Conservation (phyloP, 2,888 invertebrate species). For the Leptinotarsa juncta region DNA sequence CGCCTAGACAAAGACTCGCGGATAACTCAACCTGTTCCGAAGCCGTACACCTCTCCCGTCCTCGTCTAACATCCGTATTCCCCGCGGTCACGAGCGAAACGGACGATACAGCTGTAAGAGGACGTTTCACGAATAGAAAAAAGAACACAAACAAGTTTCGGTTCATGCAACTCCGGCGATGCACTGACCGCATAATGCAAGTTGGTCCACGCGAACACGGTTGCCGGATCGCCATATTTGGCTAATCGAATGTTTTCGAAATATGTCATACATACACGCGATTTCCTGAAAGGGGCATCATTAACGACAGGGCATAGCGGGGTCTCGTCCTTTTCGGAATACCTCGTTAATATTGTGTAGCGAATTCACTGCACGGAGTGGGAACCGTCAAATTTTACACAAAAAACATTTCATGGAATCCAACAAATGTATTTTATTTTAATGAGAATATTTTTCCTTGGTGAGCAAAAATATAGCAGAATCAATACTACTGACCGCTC, state of each 20-base stretch:
- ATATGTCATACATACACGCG: constrained; percentile 4
- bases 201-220: constrained; percentile 60
- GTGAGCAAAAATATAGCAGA: too few relatives aligned
- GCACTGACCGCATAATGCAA: constrained; percentile 66
- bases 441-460: too few relatives aligned
- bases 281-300: neutral
- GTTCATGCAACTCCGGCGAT: constrained; percentile 46
- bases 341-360: too few relatives aligned
- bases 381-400: too few relatives aligned
- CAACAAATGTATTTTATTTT: too few relatives aligned
- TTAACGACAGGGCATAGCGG: neutral
- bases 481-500: too few relatives aligned
- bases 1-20: constrained; percentile 26
- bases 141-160: constrained; percentile 28
- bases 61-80: constrained; percentile 19
- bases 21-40: constrained; percentile 28
- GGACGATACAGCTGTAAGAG: constrained; percentile 28
- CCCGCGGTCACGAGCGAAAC: constrained; percentile 1
- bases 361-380: too few relatives aligned
- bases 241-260: constrained; percentile 3
- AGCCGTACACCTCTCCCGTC: constrained; percentile 19
- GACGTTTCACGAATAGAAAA: constrained; percentile 31
- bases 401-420: too few relatives aligned
- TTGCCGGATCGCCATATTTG: constrained; percentile 33
- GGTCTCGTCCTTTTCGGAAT: too few relatives aligned